Percentiles rank a stretch among this genome's conserved stretches.
phyloP scores from a whole-genome alignment of 1,140 invertebrate genomes.

The Micrasema longulum region DNA sequence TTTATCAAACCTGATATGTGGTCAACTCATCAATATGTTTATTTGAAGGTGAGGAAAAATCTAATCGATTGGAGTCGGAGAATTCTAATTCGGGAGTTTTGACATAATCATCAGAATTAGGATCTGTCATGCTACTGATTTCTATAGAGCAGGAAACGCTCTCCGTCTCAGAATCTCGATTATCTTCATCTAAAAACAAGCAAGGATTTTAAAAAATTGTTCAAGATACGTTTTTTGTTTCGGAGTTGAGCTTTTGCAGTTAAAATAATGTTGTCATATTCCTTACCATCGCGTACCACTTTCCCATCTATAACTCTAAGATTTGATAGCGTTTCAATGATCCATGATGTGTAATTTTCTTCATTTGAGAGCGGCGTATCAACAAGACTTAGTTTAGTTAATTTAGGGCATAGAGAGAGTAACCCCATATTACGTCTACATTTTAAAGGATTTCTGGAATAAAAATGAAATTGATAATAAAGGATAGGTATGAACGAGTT shows the following conservation, averaged over 20 bases:
- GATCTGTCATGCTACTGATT: slow-evolving; percentile 51
- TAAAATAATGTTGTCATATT: no score
- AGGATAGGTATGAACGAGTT: no score
- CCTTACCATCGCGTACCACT: slow-evolving; percentile 10
- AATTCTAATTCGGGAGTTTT: slow-evolving; percentile 11
- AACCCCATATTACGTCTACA: slow-evolving; percentile 61
- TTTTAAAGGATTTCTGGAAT: slow-evolving; percentile 60
- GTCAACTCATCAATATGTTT: background rate
- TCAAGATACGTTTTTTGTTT: no score
- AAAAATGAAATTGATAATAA: no score
- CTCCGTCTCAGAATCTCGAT: slow-evolving; percentile 17
- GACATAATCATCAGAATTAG: slow-evolving; percentile 39
- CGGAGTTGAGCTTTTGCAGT: no score
- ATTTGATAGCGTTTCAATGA: slow-evolving; percentile 60
- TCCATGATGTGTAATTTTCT: slow-evolving; percentile 58
- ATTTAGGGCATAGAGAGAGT: slow-evolving; percentile 61
- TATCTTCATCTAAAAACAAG: background rate
- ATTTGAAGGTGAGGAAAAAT: slow-evolving; percentile 3
- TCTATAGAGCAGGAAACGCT: slow-evolving; percentile 46
- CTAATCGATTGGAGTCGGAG: background rate
- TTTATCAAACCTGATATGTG: background rate
- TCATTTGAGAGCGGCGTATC: slow-evolving; percentile 62
- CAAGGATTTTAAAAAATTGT: no score
- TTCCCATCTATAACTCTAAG: slow-evolving; percentile 61
- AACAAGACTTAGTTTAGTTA: slow-evolving; percentile 61